A percentile compares a stretch with the other conserved stretches of the same genome.
Evolutionary conservation across 2,113 vertebrate genomes (phyloP).

Genomic region (Lophotis ruficrista): DNA sequence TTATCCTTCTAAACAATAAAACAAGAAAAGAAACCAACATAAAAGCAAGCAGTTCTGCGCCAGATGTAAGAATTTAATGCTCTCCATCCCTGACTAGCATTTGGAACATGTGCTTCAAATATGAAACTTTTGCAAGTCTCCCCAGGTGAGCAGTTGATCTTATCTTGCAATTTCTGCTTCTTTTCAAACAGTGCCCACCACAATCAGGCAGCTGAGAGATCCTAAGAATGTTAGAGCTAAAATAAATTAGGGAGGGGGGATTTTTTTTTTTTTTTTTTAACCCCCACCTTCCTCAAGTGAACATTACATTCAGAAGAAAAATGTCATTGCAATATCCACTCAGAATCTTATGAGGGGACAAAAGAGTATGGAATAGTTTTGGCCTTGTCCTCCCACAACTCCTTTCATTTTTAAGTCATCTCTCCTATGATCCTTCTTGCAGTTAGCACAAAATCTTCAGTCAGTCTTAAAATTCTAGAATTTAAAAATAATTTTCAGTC

Average conservation of each 20-base stretch:
- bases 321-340: neutral
- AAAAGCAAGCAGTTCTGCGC: constrained; percentile 69
- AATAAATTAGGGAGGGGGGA: neutral
- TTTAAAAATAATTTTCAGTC: neutral
- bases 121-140: constrained; percentile 57
- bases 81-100: constrained; percentile 64
- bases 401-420: neutral
- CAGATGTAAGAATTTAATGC: constrained; percentile 75
- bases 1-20: constrained; percentile 75
- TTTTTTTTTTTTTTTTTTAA: neutral
- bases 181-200: constrained; percentile 53
- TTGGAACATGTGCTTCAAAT: constrained; percentile 74
- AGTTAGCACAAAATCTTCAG: neutral
- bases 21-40: constrained; percentile 70
- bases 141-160: constrained; percentile 75
- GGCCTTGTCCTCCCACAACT: neutral
- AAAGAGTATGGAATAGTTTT: neutral
- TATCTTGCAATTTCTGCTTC: constrained; percentile 58
- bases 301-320: neutral
- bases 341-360: neutral
- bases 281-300: neutral
- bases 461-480: neutral
- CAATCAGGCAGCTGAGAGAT: constrained; percentile 13
- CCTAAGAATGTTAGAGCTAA: neutral
- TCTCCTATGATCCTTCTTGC: neutral